Conservation (phyloP, 2,113 vertebrate genomes). For the Pterocles burchelli region DNA sequence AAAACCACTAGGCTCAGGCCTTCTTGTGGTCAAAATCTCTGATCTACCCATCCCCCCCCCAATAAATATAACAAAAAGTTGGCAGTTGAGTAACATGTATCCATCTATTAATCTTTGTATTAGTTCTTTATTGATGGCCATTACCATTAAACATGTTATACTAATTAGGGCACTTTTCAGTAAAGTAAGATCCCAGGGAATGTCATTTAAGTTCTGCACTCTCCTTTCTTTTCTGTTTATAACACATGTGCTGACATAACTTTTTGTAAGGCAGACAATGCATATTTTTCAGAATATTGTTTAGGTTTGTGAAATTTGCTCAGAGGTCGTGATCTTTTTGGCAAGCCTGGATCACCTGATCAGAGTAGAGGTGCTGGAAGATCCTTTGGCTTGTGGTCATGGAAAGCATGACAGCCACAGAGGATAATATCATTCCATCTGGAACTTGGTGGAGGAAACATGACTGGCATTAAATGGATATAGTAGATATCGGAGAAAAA, state of each 20-base stretch:
- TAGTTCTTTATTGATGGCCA: neutral
- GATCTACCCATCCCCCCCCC: neutral
- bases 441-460: neutral
- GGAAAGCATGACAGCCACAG: neutral
- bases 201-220: neutral
- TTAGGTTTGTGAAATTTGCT: neutral
- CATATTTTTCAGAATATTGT: neutral
- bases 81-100: neutral
- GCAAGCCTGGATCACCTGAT: neutral
- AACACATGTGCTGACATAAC: neutral
- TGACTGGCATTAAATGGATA: neutral
- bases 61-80: neutral
- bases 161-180: neutral
- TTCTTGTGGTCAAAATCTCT: neutral
- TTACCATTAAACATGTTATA: neutral
- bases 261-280: neutral
- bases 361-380: neutral
- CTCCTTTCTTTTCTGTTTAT: neutral
- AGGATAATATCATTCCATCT: neutral
- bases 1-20: neutral
- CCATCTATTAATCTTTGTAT: neutral
- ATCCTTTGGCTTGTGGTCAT: fast-evolving
- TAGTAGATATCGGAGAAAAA: neutral
- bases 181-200: neutral
- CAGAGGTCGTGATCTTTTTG: neutral